Evolutionary conservation across 2,888 invertebrate species (phyloP), one percentile per base, ranked within the genome.

Genomic region (Aporophyla lueneburgensis): DNA sequence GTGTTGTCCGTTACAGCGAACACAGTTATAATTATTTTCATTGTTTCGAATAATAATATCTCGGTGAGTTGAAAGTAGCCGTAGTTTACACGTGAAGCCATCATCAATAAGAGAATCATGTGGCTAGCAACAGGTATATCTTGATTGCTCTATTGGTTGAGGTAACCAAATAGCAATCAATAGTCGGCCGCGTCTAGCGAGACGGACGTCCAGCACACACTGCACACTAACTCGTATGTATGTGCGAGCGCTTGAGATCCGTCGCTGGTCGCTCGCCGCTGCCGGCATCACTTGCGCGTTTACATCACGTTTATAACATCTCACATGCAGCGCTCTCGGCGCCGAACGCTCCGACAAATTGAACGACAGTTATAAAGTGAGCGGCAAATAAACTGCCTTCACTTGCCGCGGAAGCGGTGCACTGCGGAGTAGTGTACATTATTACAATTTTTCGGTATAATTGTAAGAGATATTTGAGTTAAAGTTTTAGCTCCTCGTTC

Each of bases 331-430:
- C 76, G 71, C 54, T 76, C 62, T 61, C 56, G 46, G 69, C 75
- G 40, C 59, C 63, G 56, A 70, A 46, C 67, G 76, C 76, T 71
- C 54, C 49, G 58, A 81, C 80, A 80, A 76, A 80, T 81, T 81
- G 71, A 77, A 65, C 68, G 77, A 81, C 77, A 76, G 71, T 71
- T 81, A 80, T 65, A 81, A 80, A 80, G 80, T 71, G 68, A 76
- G 71, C 77, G 77, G 71, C 71, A 63, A 80, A 81, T 76, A 56
- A 71, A 77, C 76, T 76, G 53, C 53, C 54, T 61, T 61, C 54
- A 54, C 65, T 73, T 54, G 72, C 53, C 19, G 40, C 1, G n/a
- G 33, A 10, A 40, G 9, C 53, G 24, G 16, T 27, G 51, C 7
- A 12, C 10, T 0, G 10, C 43, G 10, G 12, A 46, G 43, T 12